Conservation (phyloP, 2,888 invertebrate genomes). For the Plemyria rubiginata region DNA sequence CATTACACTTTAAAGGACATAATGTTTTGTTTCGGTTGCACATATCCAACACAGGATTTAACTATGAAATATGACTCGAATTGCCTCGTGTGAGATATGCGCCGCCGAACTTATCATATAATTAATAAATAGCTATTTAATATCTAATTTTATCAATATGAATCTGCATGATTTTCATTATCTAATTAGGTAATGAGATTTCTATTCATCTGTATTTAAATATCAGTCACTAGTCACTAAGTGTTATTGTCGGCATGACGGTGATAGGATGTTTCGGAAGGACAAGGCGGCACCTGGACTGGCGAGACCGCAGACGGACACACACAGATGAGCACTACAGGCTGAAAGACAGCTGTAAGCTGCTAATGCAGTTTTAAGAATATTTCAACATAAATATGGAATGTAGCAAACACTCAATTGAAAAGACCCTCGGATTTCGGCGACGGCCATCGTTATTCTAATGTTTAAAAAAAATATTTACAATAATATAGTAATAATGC, state of each 20-base stretch:
- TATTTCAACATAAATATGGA: constrained; percentile 85
- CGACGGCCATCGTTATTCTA: constrained; percentile 75
- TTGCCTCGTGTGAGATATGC: constrained; percentile 49
- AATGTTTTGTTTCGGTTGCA: constrained; percentile 28
- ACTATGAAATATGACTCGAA: constrained; percentile 37
- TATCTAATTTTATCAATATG: constrained; percentile 71
- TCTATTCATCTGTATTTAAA: constrained; percentile 68
- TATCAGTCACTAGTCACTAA: constrained; percentile 66
- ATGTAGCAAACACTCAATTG: constrained; percentile 84
- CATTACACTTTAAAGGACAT: constrained; percentile 43
- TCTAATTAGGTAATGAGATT: constrained; percentile 81
- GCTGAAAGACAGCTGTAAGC: constrained; percentile 45
- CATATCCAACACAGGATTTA: constrained; percentile 39
- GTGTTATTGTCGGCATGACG: constrained; percentile 48
- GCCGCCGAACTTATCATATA: constrained; percentile 57
- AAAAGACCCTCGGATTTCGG: constrained; percentile 78
- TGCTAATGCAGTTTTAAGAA: constrained; percentile 66
- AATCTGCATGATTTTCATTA: constrained; percentile 67
- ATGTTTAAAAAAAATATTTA: constrained; percentile 81
- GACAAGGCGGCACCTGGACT: constrained; percentile 13
- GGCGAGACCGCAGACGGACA: background rate
- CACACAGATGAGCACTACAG: constrained; percentile 30
- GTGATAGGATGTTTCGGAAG: constrained; percentile 52
- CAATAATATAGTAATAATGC: constrained; percentile 82
- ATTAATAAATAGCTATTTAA: constrained; percentile 77